Evolutionary conservation across 1,140 invertebrate genomes (phyloP).

Genomic region (Eufriesea mexicana): DNA sequence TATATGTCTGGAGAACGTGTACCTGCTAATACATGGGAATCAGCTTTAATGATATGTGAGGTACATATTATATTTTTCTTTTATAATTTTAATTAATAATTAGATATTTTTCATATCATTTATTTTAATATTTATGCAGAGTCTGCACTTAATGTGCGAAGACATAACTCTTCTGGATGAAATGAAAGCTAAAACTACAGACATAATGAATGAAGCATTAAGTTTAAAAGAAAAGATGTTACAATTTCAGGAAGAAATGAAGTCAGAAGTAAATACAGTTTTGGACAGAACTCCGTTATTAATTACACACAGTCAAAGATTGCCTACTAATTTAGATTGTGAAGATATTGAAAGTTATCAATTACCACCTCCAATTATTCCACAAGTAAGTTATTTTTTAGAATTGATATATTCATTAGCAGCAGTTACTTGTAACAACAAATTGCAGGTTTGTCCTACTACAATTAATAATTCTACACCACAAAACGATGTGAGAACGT

Average conservation of each 20-base stretch:
- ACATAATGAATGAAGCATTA: constrained; percentile 84
- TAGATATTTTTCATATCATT: constrained; percentile 18
- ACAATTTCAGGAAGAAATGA: constrained; percentile 86
- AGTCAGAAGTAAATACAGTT: constrained; percentile 85
- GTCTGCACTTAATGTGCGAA: constrained; percentile 87
- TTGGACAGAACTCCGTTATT: constrained; percentile 87
- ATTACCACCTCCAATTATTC: constrained; percentile 79
- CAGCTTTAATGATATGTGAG: constrained; percentile 89
- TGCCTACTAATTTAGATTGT: constrained; percentile 84
- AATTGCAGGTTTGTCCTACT: constrained; percentile 69
- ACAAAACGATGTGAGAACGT: constrained; percentile 62
- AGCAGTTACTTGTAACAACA: not conserved
- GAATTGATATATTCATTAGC: constrained; percentile 7
- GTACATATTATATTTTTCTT: constrained; percentile 72
- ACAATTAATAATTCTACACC: constrained; percentile 63
- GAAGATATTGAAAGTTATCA: constrained; percentile 82
- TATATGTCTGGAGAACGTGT: constrained; percentile 96
- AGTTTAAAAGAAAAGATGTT: constrained; percentile 86
- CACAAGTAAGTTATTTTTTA: constrained; percentile 69
- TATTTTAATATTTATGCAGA: constrained; percentile 70
- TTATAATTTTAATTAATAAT: constrained; percentile 10
- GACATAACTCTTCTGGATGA: constrained; percentile 87
- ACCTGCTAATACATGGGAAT: constrained; percentile 89
- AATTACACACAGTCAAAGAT: constrained; percentile 86
- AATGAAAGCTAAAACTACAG: constrained; percentile 84